Conservation (phyloP, 2,888 invertebrate genomes). For the Myopa testacea region DNA sequence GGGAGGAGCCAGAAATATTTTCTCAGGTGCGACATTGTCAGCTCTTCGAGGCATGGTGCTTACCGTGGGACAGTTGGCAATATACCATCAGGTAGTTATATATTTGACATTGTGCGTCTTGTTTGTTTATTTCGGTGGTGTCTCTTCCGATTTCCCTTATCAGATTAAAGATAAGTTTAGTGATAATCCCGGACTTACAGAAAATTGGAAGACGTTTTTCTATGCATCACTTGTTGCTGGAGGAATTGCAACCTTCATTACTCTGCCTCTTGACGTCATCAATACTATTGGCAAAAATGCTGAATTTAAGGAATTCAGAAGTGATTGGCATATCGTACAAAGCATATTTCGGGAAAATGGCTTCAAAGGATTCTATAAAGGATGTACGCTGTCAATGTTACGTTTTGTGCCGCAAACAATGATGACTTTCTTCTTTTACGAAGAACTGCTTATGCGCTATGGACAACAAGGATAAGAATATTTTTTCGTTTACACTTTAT, state of each 20-base stretch:
- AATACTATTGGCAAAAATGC: slow-evolving; percentile 44
- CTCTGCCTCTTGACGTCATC: slow-evolving; percentile 49
- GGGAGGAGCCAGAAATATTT: slow-evolving; percentile 42
- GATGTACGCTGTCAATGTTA: slow-evolving; percentile 41
- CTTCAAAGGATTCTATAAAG: slow-evolving; percentile 48
- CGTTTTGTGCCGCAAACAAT: slow-evolving; percentile 48
- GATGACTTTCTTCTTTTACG: slow-evolving; percentile 45
- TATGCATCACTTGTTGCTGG: slow-evolving; percentile 45
- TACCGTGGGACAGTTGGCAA: slow-evolving; percentile 43
- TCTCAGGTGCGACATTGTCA: slow-evolving; percentile 32
- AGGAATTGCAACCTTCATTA: slow-evolving; percentile 43
- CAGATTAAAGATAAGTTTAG: slow-evolving; percentile 15
- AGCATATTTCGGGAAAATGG: slow-evolving; percentile 43
- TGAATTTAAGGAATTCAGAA: slow-evolving; percentile 20
- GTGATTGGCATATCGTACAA: slow-evolving; percentile 23
- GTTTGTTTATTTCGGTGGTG: background rate
- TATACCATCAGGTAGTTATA: slow-evolving; percentile 43
- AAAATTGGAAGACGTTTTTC: slow-evolving; percentile 43
- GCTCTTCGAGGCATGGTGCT: slow-evolving; percentile 41
- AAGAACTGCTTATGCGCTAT: slow-evolving; percentile 39
- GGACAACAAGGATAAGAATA: background rate
- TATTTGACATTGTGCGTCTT: background rate
- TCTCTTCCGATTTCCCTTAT: too few species aligned
- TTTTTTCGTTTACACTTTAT: background rate
- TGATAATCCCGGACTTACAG: background rate